These are phyloP conservation scores for Volucella inanis DNA, from an alignment of 2,888 invertebrate genomes.

Conservation along the genomic window DNA sequence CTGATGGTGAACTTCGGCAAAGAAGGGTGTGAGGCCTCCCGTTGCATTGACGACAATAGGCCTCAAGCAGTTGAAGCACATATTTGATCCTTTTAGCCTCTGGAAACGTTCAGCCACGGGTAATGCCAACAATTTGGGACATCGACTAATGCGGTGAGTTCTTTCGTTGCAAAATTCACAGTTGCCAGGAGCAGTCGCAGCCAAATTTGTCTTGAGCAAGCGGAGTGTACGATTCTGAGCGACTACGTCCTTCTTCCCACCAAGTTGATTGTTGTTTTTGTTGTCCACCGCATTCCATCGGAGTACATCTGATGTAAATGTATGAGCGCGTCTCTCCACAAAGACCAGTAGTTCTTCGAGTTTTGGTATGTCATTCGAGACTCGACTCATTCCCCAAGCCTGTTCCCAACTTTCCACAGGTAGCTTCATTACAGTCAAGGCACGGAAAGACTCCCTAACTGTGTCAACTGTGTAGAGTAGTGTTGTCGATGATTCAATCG, in stretches of 20 bases:
- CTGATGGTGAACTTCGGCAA: too few species aligned
- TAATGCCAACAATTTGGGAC: constrained; percentile 2
- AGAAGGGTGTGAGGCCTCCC: constrained; percentile 37
- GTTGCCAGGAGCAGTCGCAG: constrained; percentile 7
- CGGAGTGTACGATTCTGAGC: constrained; percentile 1
- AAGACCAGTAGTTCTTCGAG: constrained; percentile 19
- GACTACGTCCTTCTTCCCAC: neutral
- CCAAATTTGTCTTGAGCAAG: constrained; percentile 17
- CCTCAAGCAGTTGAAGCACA: constrained; percentile 48
- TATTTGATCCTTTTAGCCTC: constrained; percentile 24
- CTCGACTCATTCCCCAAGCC: constrained; percentile 13
- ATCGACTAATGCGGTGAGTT: neutral
- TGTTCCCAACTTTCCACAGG: constrained; percentile 8
- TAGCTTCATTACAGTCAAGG: constrained; percentile 47
- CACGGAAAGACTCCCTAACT: constrained; percentile 52
- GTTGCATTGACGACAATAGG: constrained; percentile 40
- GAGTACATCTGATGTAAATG: constrained; percentile 37
- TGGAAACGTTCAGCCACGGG: constrained; percentile 37
- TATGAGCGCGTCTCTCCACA: constrained; percentile 50
- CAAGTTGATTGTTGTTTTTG: constrained; percentile 9
- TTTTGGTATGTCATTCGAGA: constrained; percentile 32
- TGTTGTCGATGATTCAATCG: neutral
- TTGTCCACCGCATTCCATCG: constrained; percentile 4
- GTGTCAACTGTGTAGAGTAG: constrained; percentile 41
- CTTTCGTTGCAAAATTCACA: neutral